A percentile compares a stretch with the other conserved stretches of the same genome.
These are phyloP conservation scores for Mechanitis mazaeus DNA, from an alignment of 2,888 invertebrate genomes.

Conservation along the genomic window DNA sequence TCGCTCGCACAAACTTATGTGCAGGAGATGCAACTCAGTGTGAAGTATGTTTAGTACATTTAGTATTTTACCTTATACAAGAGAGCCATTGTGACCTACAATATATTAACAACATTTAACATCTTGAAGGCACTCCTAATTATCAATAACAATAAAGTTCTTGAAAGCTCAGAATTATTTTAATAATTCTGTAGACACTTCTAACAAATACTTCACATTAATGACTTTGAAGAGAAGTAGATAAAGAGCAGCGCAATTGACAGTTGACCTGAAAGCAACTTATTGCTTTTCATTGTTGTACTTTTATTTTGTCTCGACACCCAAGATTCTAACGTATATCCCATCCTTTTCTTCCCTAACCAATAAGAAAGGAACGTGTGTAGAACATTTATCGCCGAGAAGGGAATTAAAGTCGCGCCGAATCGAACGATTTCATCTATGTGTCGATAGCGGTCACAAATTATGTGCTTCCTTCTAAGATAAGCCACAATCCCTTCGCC, in stretches of 20 bases:
- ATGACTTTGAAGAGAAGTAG: constrained; percentile 23
- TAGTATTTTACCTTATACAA: constrained; percentile 1
- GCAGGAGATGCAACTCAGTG: background rate
- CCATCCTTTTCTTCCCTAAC: constrained; percentile 40
- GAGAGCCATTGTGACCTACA: background rate
- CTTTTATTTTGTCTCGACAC: constrained; percentile 48
- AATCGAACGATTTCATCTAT: constrained; percentile 73
- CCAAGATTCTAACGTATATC: constrained; percentile 48
- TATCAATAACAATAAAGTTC: no score
- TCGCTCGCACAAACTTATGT: background rate
- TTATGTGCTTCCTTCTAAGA: constrained; percentile 66
- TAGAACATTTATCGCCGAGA: constrained; percentile 64
- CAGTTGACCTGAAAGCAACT: constrained; percentile 36
- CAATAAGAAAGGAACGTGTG: constrained; percentile 45
- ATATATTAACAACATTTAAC: constrained; percentile 9
- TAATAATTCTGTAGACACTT: constrained; percentile 5
- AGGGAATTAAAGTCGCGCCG: constrained; percentile 73
- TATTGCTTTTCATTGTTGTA: constrained; percentile 33
- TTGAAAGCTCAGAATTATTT: no score
- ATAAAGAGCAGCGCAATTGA: constrained; percentile 29
- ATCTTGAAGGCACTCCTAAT: background rate
- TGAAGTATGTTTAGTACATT: background rate
- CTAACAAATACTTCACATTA: constrained; percentile 18
- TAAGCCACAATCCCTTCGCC: constrained; percentile 34
- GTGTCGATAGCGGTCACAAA: constrained; percentile 75